Percentiles rank a stretch among this genome's conserved stretches.
These are phyloP conservation scores for Acanthococcus lagerstroemiae DNA, from an alignment of 2,888 invertebrate genomes.

Conservation along the genomic window DNA sequence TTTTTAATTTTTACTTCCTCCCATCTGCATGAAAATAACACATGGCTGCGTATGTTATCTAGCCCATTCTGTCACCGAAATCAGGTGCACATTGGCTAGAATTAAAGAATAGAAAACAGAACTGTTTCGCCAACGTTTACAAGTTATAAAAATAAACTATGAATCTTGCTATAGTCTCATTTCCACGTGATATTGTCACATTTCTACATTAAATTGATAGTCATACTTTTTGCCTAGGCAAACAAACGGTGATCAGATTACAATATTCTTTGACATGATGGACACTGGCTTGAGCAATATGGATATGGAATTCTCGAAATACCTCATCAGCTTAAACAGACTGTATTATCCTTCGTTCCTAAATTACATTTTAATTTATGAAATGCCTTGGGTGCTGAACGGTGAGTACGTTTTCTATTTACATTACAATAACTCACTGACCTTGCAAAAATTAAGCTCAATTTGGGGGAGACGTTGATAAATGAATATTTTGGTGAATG, in stretches of 20 bases:
- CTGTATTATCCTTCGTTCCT: slow-evolving; percentile 76
- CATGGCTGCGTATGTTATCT: no score
- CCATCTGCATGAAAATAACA: no score
- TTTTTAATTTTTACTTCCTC: no score
- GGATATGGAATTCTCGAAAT: slow-evolving; percentile 86
- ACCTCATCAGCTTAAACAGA: slow-evolving; percentile 76
- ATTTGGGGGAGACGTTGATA: no score
- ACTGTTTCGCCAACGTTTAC: no score
- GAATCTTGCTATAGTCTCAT: neutral
- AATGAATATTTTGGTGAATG: no score
- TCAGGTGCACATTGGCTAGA: no score
- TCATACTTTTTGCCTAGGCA: slow-evolving; percentile 45
- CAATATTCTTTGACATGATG: slow-evolving; percentile 83
- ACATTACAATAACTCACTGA: neutral
- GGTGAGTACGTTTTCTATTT: slow-evolving; percentile 47
- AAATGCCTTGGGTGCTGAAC: slow-evolving; percentile 89
- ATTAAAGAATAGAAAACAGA: no score
- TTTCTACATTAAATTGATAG: slow-evolving; percentile 1
- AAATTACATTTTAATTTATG: slow-evolving; percentile 80
- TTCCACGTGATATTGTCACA: neutral
- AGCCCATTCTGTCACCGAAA: no score
- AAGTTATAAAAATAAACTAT: neutral
- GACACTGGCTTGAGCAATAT: slow-evolving; percentile 75
- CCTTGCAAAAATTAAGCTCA: neutral
- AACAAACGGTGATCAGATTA: slow-evolving; percentile 63